Percentiles rank a stretch among this genome's conserved stretches.
Conservation (phyloP, 2,888 invertebrate genomes). For the Nephrotoma appendiculata region DNA sequence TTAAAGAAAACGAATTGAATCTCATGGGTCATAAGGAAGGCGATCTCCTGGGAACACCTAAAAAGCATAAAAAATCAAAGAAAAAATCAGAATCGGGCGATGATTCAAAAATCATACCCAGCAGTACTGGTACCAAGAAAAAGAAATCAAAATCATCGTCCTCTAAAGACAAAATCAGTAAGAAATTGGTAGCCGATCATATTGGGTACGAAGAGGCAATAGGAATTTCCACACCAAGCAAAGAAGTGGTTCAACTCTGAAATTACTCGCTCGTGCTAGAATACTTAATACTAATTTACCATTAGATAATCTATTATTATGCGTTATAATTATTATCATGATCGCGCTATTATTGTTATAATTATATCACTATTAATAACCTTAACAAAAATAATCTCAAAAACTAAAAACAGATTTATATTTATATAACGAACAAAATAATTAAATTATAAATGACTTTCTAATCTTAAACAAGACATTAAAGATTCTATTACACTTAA, state of each 20-base stretch:
- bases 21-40: constrained; percentile 29
- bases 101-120: not conserved
- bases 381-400: not conserved
- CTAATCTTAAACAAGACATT: not conserved
- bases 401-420: not conserved
- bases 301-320: not conserved
- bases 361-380: not conserved
- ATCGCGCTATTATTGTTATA: not conserved
- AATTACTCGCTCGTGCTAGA: not conserved
- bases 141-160: constrained; percentile 11
- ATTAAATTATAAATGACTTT: not conserved
- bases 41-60: constrained; percentile 8
- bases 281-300: not conserved
- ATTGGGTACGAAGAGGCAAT: constrained; percentile 79
- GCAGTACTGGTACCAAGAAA: not conserved
- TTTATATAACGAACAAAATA: not conserved
- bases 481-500: not conserved
- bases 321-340: not conserved
- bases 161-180: constrained; percentile 13
- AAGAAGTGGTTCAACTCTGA: constrained; percentile 49
- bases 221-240: constrained; percentile 83
- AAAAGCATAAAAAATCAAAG: constrained; percentile 31
- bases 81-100: constrained; percentile 16
- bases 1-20: not conserved
- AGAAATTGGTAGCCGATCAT: constrained; percentile 35